Base-by-base conservation (phyloP, 2,888 invertebrate species). In the Nomada fucata region DNA sequence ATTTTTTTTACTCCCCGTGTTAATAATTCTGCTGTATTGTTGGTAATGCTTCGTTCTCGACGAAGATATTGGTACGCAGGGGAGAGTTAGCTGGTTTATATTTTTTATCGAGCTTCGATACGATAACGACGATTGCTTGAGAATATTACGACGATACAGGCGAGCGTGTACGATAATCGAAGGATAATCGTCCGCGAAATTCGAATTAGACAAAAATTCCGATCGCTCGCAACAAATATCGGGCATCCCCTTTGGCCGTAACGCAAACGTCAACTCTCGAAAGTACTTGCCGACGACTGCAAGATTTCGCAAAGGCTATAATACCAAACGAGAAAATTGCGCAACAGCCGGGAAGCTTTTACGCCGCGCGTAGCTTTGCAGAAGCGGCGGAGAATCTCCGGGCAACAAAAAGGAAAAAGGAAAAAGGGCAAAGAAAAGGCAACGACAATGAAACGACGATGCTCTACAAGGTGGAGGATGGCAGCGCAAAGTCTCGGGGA, bases 291-390 rank as follows among this genome's bases (percentile, higher is more conserved):
- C 42, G n/a, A 7, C 63, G 47, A 47, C 47, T 15, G 0, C 10
- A 79, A 79, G 68, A 79, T 60, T 68, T 63, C 60, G 29, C 64
- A 64, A 55, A 63, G 59, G 47, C 47, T 57, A 2, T 26, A 4
- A 4, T 20, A n/a, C 36, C 55, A 20, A 20, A 29, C 36, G 61
- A 60, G 53, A 55, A 52, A 75, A 23, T 64, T 63, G n/a, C 50
- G 55, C 69, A 52, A 50, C 53, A 20, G 29, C 57, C 26, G 11
- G n/a, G 59, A 65, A 60, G 79, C 79, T 79, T 79, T 79, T 52
- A 79, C 59, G 76, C 20, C 11, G 72, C 57, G 26, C 69, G 36
- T 36, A 44, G 23, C 11, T 64, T 18, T 57, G 57, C 57, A 57
- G 57, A 13, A 57, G 57, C 13, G 10, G 11, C 20, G 9, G 53